Evolutionary conservation across 1,140 invertebrate species (phyloP).

Genomic region (Drosophila guanche): DNA sequence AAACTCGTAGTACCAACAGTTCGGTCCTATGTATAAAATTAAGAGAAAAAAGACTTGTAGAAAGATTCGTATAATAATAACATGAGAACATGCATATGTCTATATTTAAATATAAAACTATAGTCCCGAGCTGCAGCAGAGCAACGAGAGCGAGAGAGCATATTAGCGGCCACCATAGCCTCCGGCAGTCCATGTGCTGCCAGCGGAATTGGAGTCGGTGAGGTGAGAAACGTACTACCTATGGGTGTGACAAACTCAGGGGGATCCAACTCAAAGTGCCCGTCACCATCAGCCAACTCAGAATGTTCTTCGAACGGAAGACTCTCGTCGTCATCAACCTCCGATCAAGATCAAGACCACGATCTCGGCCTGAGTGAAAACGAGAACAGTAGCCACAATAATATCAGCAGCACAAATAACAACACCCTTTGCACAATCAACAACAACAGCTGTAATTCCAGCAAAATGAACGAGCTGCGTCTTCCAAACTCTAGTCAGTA

Average conservation of each 20-base stretch:
- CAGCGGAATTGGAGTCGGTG: slow-evolving; percentile 16
- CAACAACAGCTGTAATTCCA: slow-evolving; percentile 56
- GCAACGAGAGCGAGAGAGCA: slow-evolving; percentile 91
- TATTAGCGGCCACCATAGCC: slow-evolving; percentile 89
- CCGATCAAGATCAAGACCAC: slow-evolving; percentile 85
- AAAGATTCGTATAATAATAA: too few relatives aligned
- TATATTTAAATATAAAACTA: not conserved
- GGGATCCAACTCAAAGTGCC: slow-evolving; percentile 87
- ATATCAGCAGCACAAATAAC: slow-evolving; percentile 41
- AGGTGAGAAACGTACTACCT: slow-evolving; percentile 84
- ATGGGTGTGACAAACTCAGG: slow-evolving; percentile 41
- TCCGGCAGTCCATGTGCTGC: slow-evolving; percentile 77
- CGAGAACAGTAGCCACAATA: slow-evolving; percentile 83
- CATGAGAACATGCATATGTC: too few relatives aligned
- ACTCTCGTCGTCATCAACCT: slow-evolving; percentile 90
- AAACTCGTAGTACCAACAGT: too few relatives aligned
- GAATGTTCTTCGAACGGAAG: slow-evolving; percentile 92
- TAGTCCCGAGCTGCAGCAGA: slow-evolving; percentile 93
- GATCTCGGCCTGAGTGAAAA: slow-evolving; percentile 85
- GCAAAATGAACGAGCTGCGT: slow-evolving; percentile 62
- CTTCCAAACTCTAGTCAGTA: slow-evolving; percentile 87
- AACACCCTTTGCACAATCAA: slow-evolving; percentile 50
- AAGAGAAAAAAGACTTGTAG: too few relatives aligned
- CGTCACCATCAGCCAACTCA: slow-evolving; percentile 91
- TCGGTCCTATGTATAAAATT: too few relatives aligned